phyloP scores from a whole-genome alignment of 2,797 vertebrate genomes.

The Diceros bicornis region DNA sequence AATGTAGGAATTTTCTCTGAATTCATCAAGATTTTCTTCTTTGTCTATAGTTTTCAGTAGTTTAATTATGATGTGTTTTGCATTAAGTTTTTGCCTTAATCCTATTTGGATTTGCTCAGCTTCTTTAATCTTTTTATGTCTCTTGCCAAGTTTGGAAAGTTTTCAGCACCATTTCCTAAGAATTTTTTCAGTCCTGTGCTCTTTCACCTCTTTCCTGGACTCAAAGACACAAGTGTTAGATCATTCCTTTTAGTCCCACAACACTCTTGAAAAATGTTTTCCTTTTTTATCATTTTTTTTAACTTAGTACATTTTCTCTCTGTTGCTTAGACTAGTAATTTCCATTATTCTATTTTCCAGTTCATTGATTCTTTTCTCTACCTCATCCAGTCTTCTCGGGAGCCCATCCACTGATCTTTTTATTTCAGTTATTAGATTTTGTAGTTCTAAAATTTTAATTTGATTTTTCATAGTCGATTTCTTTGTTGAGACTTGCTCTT shows the following conservation, averaged over 20 bases:
- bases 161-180: not conserved
- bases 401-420: not conserved
- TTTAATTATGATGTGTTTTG: not conserved
- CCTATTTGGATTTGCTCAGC: not conserved
- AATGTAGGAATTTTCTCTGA: not conserved
- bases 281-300: not conserved
- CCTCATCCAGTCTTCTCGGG: not conserved
- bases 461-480: not conserved
- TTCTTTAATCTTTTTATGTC: not conserved
- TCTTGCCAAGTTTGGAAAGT: not conserved
- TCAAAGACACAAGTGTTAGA: not conserved
- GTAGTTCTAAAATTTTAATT: not conserved
- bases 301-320: not conserved
- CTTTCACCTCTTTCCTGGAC: not conserved
- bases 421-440: not conserved
- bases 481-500: not conserved
- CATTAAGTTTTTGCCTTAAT: not conserved
- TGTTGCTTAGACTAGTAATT: not conserved
- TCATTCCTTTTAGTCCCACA: not conserved
- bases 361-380: not conserved
- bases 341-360: not conserved
- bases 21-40: not conserved
- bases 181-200: not conserved
- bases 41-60: not conserved
- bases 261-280: not conserved